A percentile compares a stretch with the other conserved stretches of the same genome.
Evolutionary conservation across 1,140 invertebrate species (phyloP).

Genomic region (Pseudomyrmex cubaensis): DNA sequence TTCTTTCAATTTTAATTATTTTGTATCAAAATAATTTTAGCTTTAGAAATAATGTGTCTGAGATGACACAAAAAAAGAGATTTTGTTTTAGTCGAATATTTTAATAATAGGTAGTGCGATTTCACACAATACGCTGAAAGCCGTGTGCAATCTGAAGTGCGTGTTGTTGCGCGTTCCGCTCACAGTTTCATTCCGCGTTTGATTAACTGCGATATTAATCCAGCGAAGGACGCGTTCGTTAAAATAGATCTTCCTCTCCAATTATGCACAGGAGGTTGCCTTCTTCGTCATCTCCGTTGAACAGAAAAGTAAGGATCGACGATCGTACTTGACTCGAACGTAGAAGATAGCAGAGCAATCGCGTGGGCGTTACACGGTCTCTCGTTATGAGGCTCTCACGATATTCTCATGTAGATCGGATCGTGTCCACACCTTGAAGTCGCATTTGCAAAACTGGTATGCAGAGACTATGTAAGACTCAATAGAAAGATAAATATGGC

Average conservation of each 20-base stretch:
- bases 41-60: background rate
- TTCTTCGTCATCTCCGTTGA: conserved; percentile 71
- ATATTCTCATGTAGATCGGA: conserved; percentile 78
- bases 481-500: conserved; percentile 26
- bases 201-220: conserved; percentile 76
- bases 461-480: background rate
- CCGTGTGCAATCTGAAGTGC: background rate
- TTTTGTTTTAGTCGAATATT: conserved; percentile 1
- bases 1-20: conserved; percentile 10
- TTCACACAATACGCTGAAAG: conserved; percentile 11
- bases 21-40: background rate
- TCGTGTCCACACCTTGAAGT: conserved; percentile 73
- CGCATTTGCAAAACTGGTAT: conserved; percentile 36
- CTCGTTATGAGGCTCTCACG: conserved; percentile 76
- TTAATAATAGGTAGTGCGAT: background rate
- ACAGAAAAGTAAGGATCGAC: conserved; percentile 48
- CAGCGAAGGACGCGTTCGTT: conserved; percentile 66
- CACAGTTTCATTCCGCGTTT: conserved; percentile 72
- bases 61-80: background rate
- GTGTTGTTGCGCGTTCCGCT: conserved; percentile 48
- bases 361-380: conserved; percentile 80
- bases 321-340: conserved; percentile 60
- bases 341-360: conserved; percentile 76
- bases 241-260: conserved; percentile 63
- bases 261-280: conserved; percentile 58